phyloP scores from a whole-genome alignment of 2,888 invertebrate species.

The Caradrina clavipalpis region DNA sequence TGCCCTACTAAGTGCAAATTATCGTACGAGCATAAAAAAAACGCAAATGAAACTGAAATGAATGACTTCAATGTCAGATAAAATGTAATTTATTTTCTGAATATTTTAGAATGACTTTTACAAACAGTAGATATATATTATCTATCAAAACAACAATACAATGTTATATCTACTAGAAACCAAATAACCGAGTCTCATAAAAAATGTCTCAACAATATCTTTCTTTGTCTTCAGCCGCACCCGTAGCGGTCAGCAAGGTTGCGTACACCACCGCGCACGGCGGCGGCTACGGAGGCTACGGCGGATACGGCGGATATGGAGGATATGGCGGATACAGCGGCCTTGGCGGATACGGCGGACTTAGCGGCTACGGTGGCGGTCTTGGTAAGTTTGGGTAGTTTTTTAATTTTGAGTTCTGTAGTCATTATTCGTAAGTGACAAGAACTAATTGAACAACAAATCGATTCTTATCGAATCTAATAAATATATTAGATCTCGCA shows the following conservation, averaged over 20 bases:
- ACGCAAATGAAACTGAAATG: too few species aligned
- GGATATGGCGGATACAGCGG: constrained; percentile 71
- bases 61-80: too few species aligned
- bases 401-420: not conserved
- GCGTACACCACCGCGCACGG: constrained; percentile 75
- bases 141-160: not conserved
- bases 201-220: not conserved
- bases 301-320: constrained; percentile 67
- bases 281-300: constrained; percentile 64
- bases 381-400: constrained; percentile 60
- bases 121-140: not conserved
- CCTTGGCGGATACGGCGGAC: constrained; percentile 68
- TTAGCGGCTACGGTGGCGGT: constrained; percentile 71
- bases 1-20: too few species aligned
- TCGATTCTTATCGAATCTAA: too few species aligned
- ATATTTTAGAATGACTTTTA: too few species aligned
- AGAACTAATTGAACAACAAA: too few species aligned
- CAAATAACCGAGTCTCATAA: not conserved
- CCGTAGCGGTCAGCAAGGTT: constrained; percentile 79
- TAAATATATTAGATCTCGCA: too few species aligned
- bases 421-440: too few species aligned
- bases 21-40: too few species aligned
- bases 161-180: not conserved
- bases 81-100: too few species aligned
- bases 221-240: constrained; percentile 65